Percentiles rank a stretch among this genome's conserved stretches.
Evolutionary conservation across 35 echinoderm and acorn worm genomes (phyloP).

Genomic region (Ophioderma brevispina): DNA sequence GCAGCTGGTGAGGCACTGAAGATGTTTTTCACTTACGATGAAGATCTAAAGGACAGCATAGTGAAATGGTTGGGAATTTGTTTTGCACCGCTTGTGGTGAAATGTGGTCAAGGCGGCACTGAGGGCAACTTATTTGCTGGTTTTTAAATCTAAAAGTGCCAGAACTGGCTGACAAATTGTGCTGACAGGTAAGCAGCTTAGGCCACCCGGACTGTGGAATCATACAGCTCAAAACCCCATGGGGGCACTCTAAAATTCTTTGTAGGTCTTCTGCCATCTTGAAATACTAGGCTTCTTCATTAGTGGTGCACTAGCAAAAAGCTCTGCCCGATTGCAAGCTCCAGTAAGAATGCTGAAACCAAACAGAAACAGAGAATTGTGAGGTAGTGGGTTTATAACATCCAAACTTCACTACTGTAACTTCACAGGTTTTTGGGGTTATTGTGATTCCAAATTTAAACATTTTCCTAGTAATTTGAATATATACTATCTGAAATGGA

Average conservation of each 20-base stretch:
- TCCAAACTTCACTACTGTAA: too few species aligned
- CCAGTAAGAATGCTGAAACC: too few species aligned
- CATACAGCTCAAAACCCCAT: constrained; percentile 88
- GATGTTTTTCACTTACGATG: constrained; percentile 59
- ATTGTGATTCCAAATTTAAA: too few species aligned
- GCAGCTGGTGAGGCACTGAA: constrained; percentile 6
- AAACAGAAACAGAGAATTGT: too few species aligned
- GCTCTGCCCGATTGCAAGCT: too few species aligned
- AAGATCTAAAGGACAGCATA: constrained; percentile 87
- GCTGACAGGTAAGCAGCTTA: constrained; percentile 90
- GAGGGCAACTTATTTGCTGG: constrained; percentile 71
- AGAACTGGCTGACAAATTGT: constrained; percentile 89
- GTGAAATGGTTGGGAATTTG: constrained; percentile 95
- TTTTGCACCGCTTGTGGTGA: constrained; percentile 51
- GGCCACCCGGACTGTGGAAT: constrained; percentile 52
- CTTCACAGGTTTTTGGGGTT: too few species aligned
- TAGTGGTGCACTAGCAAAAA: too few species aligned
- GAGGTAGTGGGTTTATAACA: too few species aligned
- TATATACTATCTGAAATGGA: too few species aligned
- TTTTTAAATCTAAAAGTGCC: constrained; percentile 59
- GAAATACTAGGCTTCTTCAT: too few species aligned
- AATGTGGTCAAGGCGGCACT: constrained; percentile 70
- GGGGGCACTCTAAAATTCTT: constrained; percentile 88
- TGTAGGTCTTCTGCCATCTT: constrained; percentile 94
- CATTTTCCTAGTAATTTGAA: too few species aligned